Evolutionary conservation across 2,797 vertebrate genomes (phyloP).

Genomic region (Apogon talboti): DNA sequence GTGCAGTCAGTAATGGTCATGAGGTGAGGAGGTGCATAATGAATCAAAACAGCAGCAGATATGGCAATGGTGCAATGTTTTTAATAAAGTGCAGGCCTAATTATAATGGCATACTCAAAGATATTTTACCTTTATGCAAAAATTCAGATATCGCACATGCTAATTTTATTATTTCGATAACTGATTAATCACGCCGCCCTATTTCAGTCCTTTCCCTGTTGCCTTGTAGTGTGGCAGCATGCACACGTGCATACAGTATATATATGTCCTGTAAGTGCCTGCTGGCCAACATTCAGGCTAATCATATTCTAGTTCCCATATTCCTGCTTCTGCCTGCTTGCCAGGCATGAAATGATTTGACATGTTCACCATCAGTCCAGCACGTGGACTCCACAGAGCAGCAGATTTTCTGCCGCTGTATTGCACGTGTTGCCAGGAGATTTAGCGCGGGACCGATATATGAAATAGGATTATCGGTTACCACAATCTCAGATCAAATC

Average conservation of each 20-base stretch:
- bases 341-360: conserved; percentile 15
- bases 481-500: conserved; percentile 73
- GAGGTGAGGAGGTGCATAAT: too few species aligned
- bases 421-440: conserved; percentile 54
- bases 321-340: conserved; percentile 12
- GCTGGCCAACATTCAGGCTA: conserved; percentile 23
- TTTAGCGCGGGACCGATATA: conserved; percentile 57
- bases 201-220: not conserved
- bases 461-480: conserved; percentile 77
- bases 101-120: too few species aligned
- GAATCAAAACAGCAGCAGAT: too few species aligned
- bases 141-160: too few species aligned
- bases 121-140: too few species aligned
- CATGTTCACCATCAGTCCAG: conserved; percentile 41
- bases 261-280: conserved; percentile 19
- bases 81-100: too few species aligned
- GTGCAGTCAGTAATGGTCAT: too few species aligned
- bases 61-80: too few species aligned
- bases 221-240: not conserved
- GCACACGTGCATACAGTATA: not conserved
- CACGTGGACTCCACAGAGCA: conserved; percentile 50
- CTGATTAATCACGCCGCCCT: too few species aligned
- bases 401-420: conserved; percentile 57
- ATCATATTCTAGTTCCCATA: conserved; percentile 27
- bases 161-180: too few species aligned